These are phyloP conservation scores for Rhadinocentrus ornatus DNA, from an alignment of 2,797 vertebrate genomes.

Conservation along the genomic window DNA sequence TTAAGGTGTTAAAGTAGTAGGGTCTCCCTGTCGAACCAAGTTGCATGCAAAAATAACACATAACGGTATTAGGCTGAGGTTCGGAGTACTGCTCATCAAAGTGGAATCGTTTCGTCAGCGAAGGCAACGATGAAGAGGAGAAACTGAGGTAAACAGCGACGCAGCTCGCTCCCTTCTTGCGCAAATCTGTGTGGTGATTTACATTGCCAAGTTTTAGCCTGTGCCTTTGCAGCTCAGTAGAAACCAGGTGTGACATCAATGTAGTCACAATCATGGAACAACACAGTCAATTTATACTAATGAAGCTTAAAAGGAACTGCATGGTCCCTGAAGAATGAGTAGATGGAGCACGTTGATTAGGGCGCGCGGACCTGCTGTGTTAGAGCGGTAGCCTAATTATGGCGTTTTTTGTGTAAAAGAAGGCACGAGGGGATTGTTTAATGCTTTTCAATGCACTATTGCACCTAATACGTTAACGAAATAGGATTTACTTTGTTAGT, in stretches of 20 bases:
- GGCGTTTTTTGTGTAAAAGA: not conserved
- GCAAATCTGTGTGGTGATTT: slow-evolving; percentile 44
- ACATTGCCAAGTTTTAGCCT: slow-evolving; percentile 63
- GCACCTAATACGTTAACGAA: not conserved
- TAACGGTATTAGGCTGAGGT: slow-evolving; percentile 23
- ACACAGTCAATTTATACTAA: not conserved
- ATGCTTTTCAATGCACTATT: not conserved
- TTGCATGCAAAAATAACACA: slow-evolving; percentile 44
- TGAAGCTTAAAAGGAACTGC: slow-evolving; percentile 5
- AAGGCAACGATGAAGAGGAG: slow-evolving; percentile 45
- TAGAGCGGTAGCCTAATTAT: slow-evolving; percentile 13
- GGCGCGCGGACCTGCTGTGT: slow-evolving; percentile 18
- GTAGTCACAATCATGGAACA: not conserved
- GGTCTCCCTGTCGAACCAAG: slow-evolving; percentile 52
- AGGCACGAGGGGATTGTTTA: not conserved
- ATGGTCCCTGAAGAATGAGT: slow-evolving; percentile 7
- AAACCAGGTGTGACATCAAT: slow-evolving; percentile 34
- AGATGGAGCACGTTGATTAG: slow-evolving; percentile 36
- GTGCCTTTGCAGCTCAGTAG: slow-evolving; percentile 42
- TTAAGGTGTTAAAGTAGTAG: slow-evolving; percentile 28
- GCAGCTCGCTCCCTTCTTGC: not conserved
- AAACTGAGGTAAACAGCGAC: slow-evolving; percentile 62
- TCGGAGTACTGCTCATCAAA: slow-evolving; percentile 60
- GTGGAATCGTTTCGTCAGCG: slow-evolving; percentile 19
- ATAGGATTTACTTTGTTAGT: not conserved